Conservation (phyloP, 2,888 invertebrate genomes). For the Mantis religiosa region DNA sequence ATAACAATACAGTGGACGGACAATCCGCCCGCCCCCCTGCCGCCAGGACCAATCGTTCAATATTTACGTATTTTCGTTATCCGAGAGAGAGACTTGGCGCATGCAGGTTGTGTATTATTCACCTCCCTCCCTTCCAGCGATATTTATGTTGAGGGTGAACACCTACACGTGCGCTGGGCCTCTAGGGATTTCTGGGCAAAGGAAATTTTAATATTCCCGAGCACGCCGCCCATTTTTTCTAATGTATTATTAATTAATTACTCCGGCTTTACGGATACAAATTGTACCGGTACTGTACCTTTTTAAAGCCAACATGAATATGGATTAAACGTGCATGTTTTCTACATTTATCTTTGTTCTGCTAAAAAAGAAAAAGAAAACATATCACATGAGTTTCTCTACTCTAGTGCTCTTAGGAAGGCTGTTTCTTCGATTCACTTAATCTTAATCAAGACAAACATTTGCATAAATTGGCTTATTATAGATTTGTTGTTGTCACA, state of each 20-base stretch:
- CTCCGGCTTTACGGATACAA: too few relatives aligned
- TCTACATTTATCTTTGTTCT: too few relatives aligned
- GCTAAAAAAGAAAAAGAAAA: too few relatives aligned
- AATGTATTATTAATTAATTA: not conserved
- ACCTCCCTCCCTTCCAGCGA: not conserved
- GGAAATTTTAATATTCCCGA: not conserved
- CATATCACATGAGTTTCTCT: too few relatives aligned
- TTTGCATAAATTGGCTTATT: too few relatives aligned
- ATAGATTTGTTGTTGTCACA: too few relatives aligned
- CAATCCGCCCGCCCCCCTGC: not conserved
- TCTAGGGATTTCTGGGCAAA: not conserved
- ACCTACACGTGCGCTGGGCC: not conserved
- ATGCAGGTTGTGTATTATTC: not conserved
- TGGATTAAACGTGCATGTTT: too few relatives aligned
- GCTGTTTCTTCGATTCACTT: too few relatives aligned
- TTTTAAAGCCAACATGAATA: too few relatives aligned
- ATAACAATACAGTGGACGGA: not conserved
- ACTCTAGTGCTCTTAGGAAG: too few relatives aligned
- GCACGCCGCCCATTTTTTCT: not conserved
- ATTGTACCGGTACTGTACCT: too few relatives aligned
- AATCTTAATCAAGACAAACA: too few relatives aligned
- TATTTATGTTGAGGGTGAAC: not conserved
- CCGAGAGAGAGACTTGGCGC: not conserved
- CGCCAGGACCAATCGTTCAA: not conserved
- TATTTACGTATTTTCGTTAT: not conserved